These are phyloP conservation scores for Verasper variegatus DNA, from an alignment of 2,113 vertebrate genomes.

Conservation along the genomic window DNA sequence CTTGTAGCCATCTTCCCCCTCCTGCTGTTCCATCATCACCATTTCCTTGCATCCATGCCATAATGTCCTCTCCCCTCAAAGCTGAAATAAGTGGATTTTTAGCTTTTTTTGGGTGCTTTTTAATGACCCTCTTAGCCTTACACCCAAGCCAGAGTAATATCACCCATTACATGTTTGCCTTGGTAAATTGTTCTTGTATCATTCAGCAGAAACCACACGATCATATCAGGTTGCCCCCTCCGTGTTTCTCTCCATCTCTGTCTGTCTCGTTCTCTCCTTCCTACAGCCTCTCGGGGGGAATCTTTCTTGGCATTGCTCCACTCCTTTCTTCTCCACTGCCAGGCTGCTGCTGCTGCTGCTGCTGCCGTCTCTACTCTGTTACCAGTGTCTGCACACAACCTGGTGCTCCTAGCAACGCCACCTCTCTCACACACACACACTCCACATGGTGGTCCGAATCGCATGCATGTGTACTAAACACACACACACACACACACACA, in stretches of 20 bases:
- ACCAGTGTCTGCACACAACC: constrained; percentile 78
- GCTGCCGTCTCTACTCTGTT: constrained; percentile 68
- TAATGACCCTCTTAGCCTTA: constrained; percentile 45
- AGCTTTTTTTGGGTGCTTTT: constrained; percentile 1
- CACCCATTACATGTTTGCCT: constrained; percentile 43
- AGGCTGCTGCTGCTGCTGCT: constrained; percentile 75
- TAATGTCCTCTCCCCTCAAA: constrained; percentile 33
- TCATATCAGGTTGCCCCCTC: constrained; percentile 63
- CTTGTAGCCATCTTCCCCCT: constrained; percentile 55
- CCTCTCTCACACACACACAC: constrained; percentile 68
- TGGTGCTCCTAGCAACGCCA: constrained; percentile 86
- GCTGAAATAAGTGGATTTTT: constrained; percentile 19
- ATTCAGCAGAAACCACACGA: constrained; percentile 46
- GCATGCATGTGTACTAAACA: constrained; percentile 10
- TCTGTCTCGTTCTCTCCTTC: constrained; percentile 71
- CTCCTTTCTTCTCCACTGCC: constrained; percentile 81
- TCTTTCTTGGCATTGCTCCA: constrained; percentile 84
- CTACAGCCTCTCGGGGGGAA: constrained; percentile 77
- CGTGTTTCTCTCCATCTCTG: constrained; percentile 66
- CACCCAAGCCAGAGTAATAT: constrained; percentile 24
- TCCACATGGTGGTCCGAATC: constrained; percentile 68
- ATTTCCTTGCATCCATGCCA: constrained; percentile 56
- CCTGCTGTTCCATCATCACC: constrained; percentile 66
- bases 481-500: constrained; percentile 27
- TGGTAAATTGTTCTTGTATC: constrained; percentile 33